Percentiles rank a stretch among this genome's conserved stretches.
Evolutionary conservation across 2,888 invertebrate species (phyloP).

Genomic region (Dendrolimus pini): DNA sequence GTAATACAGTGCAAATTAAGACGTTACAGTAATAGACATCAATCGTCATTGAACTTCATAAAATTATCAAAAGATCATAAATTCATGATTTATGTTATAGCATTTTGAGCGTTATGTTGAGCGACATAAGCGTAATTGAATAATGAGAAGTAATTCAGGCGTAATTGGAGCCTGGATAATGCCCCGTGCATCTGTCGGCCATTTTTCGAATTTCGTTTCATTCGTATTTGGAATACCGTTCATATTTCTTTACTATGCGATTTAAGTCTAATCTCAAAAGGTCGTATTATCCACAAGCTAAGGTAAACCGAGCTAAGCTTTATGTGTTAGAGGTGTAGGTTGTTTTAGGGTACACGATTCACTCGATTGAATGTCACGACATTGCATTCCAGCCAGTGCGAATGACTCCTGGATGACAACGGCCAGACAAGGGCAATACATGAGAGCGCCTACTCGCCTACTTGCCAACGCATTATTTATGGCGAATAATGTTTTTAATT

Average conservation of each 20-base stretch:
- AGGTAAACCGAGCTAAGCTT: constrained; percentile 10
- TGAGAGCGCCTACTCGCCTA: constrained; percentile 43
- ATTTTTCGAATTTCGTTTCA: constrained; percentile 47
- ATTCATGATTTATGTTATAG: constrained; percentile 4
- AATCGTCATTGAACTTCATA: background rate
- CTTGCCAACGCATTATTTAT: constrained; percentile 27
- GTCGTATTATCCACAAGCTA: constrained; percentile 13
- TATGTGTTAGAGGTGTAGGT: constrained; percentile 8
- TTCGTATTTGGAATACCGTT: constrained; percentile 39
- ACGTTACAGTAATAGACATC: background rate
- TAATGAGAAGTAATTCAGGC: constrained; percentile 19
- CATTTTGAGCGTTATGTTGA: constrained; percentile 19
- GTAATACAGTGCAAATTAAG: background rate
- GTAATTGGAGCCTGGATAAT: constrained; percentile 48
- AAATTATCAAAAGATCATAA: background rate
- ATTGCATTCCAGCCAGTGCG: constrained; percentile 69
- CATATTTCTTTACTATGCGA: constrained; percentile 31
- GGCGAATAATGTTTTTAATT: constrained; percentile 10
- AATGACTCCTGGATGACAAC: constrained; percentile 68
- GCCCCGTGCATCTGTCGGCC: constrained; percentile 35
- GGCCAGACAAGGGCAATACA: constrained; percentile 71
- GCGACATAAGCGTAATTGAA: background rate
- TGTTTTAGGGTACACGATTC: constrained; percentile 13
- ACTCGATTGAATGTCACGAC: constrained; percentile 49
- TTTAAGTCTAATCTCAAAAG: constrained; percentile 7